A percentile compares a stretch with the other conserved stretches of the same genome.
Evolutionary conservation across 2,888 invertebrate genomes (phyloP).

Genomic region (Chaetoderma sp.): DNA sequence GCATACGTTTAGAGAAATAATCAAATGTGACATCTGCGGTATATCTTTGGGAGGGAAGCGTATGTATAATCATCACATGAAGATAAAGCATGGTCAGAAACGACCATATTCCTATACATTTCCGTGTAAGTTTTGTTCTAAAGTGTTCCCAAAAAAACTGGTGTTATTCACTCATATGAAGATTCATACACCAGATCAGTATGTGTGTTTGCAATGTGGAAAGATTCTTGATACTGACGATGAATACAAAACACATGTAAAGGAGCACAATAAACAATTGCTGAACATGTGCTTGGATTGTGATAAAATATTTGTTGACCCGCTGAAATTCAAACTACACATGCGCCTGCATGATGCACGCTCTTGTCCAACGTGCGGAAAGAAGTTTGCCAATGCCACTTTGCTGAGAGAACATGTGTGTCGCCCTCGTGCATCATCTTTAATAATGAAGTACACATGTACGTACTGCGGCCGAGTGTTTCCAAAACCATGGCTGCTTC

Average conservation of each 20-base stretch:
- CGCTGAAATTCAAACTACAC: conserved; percentile 60
- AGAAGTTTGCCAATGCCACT: conserved; percentile 52
- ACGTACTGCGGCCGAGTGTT: conserved; percentile 49
- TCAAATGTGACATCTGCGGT: conserved; percentile 7
- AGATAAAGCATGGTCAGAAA: conserved; percentile 46
- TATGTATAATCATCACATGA: conserved; percentile 41
- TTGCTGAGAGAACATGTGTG: conserved; percentile 15
- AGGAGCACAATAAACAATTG: conserved; percentile 45
- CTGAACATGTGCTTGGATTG: conserved; percentile 53
- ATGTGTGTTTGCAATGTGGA: conserved; percentile 56
- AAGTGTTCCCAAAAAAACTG: conserved; percentile 47
- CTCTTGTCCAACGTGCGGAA: conserved; percentile 10
- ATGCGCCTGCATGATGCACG: conserved; percentile 37
- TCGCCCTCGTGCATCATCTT: no score
- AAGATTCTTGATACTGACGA: conserved; percentile 45
- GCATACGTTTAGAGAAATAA: no score
- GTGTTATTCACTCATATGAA: conserved; percentile 52
- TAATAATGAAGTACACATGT: conserved; percentile 49
- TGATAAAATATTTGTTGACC: conserved; percentile 48
- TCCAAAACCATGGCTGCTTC: conserved; percentile 42
- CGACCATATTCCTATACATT: no score
- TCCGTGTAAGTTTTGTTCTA: conserved; percentile 54
- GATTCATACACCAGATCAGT: conserved; percentile 48
- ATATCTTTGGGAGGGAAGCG: conserved; percentile 7
- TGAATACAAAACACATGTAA: conserved; percentile 44